A percentile compares a stretch with the other conserved stretches of the same genome.
phyloP scores from a whole-genome alignment of 1,140 invertebrate species.

The Eurosta solidaginis region DNA sequence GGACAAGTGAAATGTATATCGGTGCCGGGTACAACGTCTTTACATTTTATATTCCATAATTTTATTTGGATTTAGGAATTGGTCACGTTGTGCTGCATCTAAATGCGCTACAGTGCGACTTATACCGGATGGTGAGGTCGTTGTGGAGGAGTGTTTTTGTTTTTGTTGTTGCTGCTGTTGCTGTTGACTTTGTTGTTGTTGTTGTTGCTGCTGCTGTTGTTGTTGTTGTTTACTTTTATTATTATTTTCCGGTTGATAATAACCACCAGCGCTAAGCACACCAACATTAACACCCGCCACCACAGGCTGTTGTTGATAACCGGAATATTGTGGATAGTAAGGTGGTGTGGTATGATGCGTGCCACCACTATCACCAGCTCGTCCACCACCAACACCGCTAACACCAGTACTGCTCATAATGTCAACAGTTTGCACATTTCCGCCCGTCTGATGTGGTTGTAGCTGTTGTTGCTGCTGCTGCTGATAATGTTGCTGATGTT shows the following conservation, averaged over 20 bases:
- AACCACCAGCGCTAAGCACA: conserved; percentile 53
- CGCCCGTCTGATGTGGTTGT: neutral
- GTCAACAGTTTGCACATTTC: conserved; percentile 9
- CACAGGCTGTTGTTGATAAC: conserved; percentile 54
- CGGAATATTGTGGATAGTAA: conserved; percentile 53
- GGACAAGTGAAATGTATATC: conserved; percentile 60
- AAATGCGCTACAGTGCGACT: conserved; percentile 54
- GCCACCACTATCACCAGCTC: neutral
- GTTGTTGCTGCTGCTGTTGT: conserved; percentile 15
- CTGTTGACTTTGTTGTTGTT: conserved; percentile 32
- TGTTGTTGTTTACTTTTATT: conserved; percentile 35
- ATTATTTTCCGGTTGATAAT: conserved; percentile 49
- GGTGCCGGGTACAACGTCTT: conserved; percentile 59
- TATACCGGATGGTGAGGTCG: conserved; percentile 35
- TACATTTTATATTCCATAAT: conserved; percentile 60
- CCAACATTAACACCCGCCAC: conserved; percentile 56
- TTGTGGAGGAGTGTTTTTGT: neutral
- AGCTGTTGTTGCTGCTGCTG: conserved; percentile 44
- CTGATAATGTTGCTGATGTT: conserved; percentile 33
- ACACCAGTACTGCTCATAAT: neutral
- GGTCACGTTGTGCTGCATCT: conserved; percentile 55
- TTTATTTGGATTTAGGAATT: conserved; percentile 59
- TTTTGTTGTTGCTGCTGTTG: neutral
- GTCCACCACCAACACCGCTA: neutral
- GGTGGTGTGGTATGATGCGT: conserved; percentile 40